phyloP scores from a whole-genome alignment of 2,113 vertebrate species.

The Nothobranchius furzeri region DNA sequence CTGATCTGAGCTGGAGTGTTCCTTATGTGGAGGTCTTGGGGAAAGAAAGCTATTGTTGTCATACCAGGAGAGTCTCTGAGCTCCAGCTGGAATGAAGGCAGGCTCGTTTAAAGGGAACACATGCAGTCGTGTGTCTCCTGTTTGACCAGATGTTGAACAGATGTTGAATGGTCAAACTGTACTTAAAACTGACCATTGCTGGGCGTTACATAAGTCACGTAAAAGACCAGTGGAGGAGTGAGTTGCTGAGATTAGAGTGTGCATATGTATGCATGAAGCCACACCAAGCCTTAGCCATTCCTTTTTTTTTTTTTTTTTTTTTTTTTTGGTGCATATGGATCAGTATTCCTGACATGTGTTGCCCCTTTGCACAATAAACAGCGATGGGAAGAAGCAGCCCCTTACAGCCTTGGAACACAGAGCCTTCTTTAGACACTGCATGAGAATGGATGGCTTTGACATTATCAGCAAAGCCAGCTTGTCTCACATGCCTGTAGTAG shows the following conservation, averaged over 20 bases:
- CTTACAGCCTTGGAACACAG: slow-evolving; percentile 68
- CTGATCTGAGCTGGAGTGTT: too few relatives aligned
- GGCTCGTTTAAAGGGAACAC: too few relatives aligned
- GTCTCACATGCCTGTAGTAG: slow-evolving; percentile 70
- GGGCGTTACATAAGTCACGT: slow-evolving; percentile 30
- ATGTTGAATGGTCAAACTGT: too few relatives aligned
- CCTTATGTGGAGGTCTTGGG: too few relatives aligned
- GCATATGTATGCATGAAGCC: slow-evolving; percentile 59
- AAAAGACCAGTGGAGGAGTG: slow-evolving; percentile 37
- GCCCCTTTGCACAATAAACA: slow-evolving; percentile 74
- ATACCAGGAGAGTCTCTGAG: too few relatives aligned
- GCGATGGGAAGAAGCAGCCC: slow-evolving; percentile 58
- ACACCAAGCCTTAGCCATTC: slow-evolving; percentile 38
- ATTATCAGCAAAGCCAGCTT: slow-evolving; percentile 76
- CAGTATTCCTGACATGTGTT: slow-evolving; percentile 76
- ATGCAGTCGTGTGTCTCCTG: too few relatives aligned
- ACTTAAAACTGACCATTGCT: too few relatives aligned
- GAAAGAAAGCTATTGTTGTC: too few relatives aligned
- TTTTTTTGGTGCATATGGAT: slow-evolving; percentile 54
- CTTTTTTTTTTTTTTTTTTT: slow-evolving; percentile 28
- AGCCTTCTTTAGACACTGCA: slow-evolving; percentile 60
- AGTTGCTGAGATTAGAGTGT: slow-evolving; percentile 16
- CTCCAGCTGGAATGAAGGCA: too few relatives aligned
- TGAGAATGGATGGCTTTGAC: slow-evolving; percentile 78
- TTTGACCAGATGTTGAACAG: too few relatives aligned